Base-by-base conservation (phyloP, 2,797 vertebrate genomes). In the Sphaeramia orbicularis region DNA sequence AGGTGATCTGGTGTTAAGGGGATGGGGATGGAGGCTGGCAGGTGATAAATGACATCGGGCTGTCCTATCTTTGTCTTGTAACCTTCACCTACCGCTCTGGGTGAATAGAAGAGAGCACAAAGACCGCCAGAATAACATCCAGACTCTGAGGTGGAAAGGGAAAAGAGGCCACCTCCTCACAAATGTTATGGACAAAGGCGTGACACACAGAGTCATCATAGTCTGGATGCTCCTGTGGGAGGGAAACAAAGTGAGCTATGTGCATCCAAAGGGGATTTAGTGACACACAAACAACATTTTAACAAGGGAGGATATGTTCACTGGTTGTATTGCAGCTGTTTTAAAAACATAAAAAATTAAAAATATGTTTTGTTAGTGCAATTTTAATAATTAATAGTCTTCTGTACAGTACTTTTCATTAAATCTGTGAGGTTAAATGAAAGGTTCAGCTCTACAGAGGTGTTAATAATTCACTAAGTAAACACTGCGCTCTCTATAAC, bases 91-190 rank as follows among this genome's bases (percentile, higher is more conserved):
- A 98, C 96, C 96, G 94, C 89, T 94, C 91, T 65, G 96, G 96
- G 87, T 96, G 96, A 91, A 98, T 94, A 65, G 96, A 92, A 60
- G 96, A 97, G 65, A 99, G 94, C 85, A 98, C 96, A 90, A 98
- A 98, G 88, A 97, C 90, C 6, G 96, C 90, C 69, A 97, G 93
- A 91, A 97, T 87, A 86, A 95, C 91, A 83, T 98, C 95, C 90
- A 97, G 91, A 89, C 92, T 95, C 73, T 86, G 94, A 47, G 92
- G 92, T 76, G 96, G 96, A 83, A 98, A 96, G 38, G 96, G 96
- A 91, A 96, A 95, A 67, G 93, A 76, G 64, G 86, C 84, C 59
- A 64, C 53, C 73, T 94, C 94, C 71, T 95, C 93, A 81, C 96
- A 95, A 59, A 99, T 76, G 68, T 97, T 95, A 73, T 95, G 95